These are phyloP conservation scores for Oenanthe oenanthe DNA, from an alignment of 2,113 vertebrate species.

Conservation along the genomic window DNA sequence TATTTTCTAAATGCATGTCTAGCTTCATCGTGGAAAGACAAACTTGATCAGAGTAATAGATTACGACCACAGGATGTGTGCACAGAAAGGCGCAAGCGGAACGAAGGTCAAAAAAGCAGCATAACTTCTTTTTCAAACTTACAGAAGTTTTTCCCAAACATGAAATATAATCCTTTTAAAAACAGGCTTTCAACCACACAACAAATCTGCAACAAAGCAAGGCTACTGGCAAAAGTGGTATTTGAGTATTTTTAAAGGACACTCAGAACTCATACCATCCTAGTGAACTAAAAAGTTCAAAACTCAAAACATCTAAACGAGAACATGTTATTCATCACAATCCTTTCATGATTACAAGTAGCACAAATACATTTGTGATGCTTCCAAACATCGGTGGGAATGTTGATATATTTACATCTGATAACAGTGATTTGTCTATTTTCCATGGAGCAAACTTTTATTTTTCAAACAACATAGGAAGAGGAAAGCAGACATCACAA, in stretches of 20 bases:
- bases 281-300: not conserved
- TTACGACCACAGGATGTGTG: not conserved
- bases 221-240: not conserved
- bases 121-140: not conserved
- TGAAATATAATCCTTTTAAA: not conserved
- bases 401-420: not conserved
- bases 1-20: not conserved
- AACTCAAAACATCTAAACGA: not conserved
- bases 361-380: slow-evolving; percentile 13
- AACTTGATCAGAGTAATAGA: not conserved
- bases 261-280: not conserved
- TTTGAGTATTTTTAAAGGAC: not conserved
- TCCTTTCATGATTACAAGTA: not conserved
- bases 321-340: not conserved
- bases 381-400: slow-evolving; percentile 10
- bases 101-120: not conserved
- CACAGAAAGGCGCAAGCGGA: not conserved
- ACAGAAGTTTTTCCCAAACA: not conserved
- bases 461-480: slow-evolving; percentile 21
- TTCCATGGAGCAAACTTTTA: not conserved
- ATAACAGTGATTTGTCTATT: not conserved
- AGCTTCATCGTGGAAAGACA: not conserved
- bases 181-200: not conserved
- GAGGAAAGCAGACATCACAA: not conserved
- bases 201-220: not conserved